Conservation (phyloP, 2,113 vertebrate species). For the Chionis minor region DNA sequence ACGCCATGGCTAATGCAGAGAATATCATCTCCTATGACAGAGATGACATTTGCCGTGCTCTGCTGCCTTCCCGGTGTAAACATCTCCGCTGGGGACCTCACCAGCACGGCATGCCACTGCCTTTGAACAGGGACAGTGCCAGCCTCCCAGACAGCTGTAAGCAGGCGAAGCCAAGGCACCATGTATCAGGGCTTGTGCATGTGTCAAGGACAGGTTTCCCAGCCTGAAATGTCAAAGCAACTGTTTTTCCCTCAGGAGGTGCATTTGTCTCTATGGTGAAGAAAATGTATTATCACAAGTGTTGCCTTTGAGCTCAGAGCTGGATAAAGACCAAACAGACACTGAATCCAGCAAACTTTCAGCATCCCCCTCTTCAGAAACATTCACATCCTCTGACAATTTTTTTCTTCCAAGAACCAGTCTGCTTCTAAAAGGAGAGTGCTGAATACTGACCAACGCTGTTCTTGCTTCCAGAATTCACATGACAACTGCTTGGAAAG, state of each 20-base stretch:
- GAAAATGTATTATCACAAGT: constrained; percentile 53
- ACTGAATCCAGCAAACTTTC: constrained; percentile 42
- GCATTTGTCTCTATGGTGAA: constrained; percentile 49
- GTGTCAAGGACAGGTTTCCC: constrained; percentile 45
- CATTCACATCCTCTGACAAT: neutral
- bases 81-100: neutral
- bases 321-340: constrained; percentile 42
- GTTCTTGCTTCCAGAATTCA: neutral
- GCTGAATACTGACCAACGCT: neutral
- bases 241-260: constrained; percentile 36
- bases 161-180: neutral
- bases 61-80: neutral
- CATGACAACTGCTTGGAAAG: constrained; percentile 5
- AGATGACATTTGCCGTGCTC: neutral
- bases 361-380: constrained; percentile 21
- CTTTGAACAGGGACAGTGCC: neutral
- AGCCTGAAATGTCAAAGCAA: constrained; percentile 45
- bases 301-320: constrained; percentile 45
- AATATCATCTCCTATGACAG: neutral
- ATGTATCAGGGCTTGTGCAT: neutral
- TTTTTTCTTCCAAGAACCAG: constrained; percentile 8
- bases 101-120: neutral
- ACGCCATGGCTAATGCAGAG: neutral
- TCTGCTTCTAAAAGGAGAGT: neutral
- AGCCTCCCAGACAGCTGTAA: neutral